A percentile compares a stretch with the other conserved stretches of the same genome.
Evolutionary conservation across 2,113 vertebrate species (phyloP).

Genomic region (Camelus bactrianus): DNA sequence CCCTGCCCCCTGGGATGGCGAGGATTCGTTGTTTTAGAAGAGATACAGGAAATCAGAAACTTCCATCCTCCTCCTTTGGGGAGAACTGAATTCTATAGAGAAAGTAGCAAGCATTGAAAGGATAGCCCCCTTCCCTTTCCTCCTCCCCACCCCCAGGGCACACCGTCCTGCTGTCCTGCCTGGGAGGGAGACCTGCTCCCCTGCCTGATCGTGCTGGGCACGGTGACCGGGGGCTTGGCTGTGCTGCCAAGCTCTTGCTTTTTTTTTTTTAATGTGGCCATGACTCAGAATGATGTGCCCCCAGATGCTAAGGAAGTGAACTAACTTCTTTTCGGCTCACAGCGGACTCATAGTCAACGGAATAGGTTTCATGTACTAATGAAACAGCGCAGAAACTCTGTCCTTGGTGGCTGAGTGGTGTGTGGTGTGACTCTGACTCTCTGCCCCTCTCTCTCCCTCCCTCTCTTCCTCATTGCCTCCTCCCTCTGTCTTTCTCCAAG

Average conservation of each 20-base stretch:
- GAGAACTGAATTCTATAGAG: slow-evolving; percentile 12
- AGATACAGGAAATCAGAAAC: slow-evolving; percentile 43
- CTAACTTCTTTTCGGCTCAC: slow-evolving; percentile 73
- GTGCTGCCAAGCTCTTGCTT: slow-evolving; percentile 59
- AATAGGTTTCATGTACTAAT: slow-evolving; percentile 78
- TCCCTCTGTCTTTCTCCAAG: slow-evolving; percentile 31
- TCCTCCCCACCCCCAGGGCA: not conserved
- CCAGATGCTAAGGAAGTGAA: slow-evolving; percentile 72
- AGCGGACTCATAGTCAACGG: slow-evolving; percentile 57
- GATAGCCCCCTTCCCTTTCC: not conserved
- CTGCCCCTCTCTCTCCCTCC: too few species aligned
- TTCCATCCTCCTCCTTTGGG: not conserved
- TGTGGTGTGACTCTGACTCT: not conserved
- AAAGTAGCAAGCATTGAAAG: slow-evolving; percentile 53
- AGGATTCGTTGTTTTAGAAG: not conserved
- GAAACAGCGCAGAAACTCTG: slow-evolving; percentile 81
- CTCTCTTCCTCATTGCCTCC: not conserved
- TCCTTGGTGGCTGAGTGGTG: slow-evolving; percentile 62
- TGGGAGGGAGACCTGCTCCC: slow-evolving; percentile 43
- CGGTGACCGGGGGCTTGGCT: slow-evolving; percentile 45
- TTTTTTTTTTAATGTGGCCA: slow-evolving; percentile 75
- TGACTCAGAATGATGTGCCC: slow-evolving; percentile 78
- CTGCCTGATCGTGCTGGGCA: slow-evolving; percentile 33
- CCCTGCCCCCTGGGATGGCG: not conserved
- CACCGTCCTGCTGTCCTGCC: not conserved